Evolutionary conservation across 2,113 vertebrate species (phyloP), one percentile per base, ranked within the genome.

Genomic region (Lates calcarifer): DNA sequence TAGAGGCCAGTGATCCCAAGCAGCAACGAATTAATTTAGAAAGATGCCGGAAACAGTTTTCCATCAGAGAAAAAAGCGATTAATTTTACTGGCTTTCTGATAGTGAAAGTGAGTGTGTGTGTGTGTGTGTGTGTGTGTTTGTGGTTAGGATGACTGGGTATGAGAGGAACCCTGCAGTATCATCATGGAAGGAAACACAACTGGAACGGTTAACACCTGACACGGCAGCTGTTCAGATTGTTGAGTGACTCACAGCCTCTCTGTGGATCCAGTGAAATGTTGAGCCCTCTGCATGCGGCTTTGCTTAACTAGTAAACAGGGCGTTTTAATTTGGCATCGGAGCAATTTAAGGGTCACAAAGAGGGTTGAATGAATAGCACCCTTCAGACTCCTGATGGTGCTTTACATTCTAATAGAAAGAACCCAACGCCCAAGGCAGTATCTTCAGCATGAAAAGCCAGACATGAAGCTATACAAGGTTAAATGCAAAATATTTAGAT

Each of bases 141-240:
- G 83, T 53, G 62, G 60, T 57, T 49, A 11, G 37, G 70, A 70
- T 79, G 78, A 79, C 70, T 33, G 72, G 77, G 75, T 89, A 66
- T 81, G 85, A 81, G 81, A 89, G 80, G 74, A 81, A 65, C 67
- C 66, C 74, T 57, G 70, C 77, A 83, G 80, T 74, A 70, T 78
- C n/a, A 33, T 78, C 85, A 80, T 83, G 85, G 79, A 83, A 89
- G 90, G 66, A 90, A 82, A 75, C 89, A 89, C 90, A 93, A 89
- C 92, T 90, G 89, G 90, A 91, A 84, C 45, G 35, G 74, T 86
- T 88, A 85, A 82, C 81, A 84, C 72, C 88, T 85, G 75, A 87
- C 80, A 79, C 66, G 35, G 88, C 91, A 94, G 90, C 92, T 92
- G 92, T 84, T 92, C 82, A 84, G 82, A 82, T 84, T 74, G 87